Conservation (phyloP, 2,113 vertebrate species). For the Astur gentilis region DNA sequence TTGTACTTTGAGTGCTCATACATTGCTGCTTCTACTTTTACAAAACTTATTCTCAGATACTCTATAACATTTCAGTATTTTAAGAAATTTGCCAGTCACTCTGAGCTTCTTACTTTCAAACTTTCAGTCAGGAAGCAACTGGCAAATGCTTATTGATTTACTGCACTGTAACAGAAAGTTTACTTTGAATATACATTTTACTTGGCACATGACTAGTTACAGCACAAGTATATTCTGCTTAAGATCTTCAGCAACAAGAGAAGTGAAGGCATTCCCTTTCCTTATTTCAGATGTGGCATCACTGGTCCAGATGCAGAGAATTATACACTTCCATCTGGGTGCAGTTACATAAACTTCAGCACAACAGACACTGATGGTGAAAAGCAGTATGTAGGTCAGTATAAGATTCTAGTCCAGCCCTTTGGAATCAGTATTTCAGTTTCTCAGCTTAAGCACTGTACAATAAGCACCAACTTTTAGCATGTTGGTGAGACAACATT, state of each 20-base stretch:
- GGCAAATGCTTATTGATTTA: neutral
- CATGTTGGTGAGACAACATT: too few species aligned
- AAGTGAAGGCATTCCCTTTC: neutral
- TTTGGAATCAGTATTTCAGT: neutral
- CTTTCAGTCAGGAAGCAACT: neutral
- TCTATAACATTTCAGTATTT: neutral
- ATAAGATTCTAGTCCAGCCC: neutral
- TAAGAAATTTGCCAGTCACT: neutral
- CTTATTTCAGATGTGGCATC: neutral
- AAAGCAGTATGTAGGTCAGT: neutral
- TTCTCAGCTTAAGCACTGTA: neutral
- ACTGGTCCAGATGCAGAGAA: neutral
- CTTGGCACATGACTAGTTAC: neutral
- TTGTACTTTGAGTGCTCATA: neutral
- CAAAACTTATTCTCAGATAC: neutral
- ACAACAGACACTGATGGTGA: neutral
- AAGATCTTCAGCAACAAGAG: neutral
- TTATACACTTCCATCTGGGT: neutral
- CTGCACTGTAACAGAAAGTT: neutral
- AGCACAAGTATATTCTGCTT: neutral
- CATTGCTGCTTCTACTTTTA: neutral
- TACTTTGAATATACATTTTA: neutral
- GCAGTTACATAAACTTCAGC: neutral
- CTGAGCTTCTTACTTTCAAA: neutral
- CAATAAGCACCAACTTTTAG: neutral